A percentile compares a stretch with the other conserved stretches of the same genome.
phyloP scores from a whole-genome alignment of 1,140 invertebrate genomes.

The Solenopsis fugax region DNA sequence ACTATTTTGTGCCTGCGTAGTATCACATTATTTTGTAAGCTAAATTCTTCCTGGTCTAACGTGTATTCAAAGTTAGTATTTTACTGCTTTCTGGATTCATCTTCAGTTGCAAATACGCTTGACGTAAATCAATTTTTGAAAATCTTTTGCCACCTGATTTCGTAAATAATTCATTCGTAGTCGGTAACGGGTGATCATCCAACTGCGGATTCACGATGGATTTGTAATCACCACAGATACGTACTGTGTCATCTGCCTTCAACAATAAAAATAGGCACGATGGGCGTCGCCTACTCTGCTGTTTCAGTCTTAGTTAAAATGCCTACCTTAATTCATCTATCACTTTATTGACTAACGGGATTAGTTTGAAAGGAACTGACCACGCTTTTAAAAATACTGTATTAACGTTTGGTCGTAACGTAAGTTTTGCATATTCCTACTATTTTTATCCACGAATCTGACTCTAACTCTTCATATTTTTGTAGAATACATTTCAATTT shows the following conservation, averaged over 20 bases:
- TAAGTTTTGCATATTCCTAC: no score
- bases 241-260: not conserved
- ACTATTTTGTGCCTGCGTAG: no score
- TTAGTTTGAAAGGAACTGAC: no score
- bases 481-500: no score
- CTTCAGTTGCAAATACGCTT: slow-evolving; percentile 85
- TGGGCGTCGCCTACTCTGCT: slow-evolving; percentile 82
- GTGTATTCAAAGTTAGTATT: slow-evolving; percentile 81
- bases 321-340: slow-evolving; percentile 4
- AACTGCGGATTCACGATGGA: not conserved
- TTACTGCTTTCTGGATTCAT: slow-evolving; percentile 76
- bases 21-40: no score
- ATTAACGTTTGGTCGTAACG: no score
- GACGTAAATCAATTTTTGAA: slow-evolving; percentile 80
- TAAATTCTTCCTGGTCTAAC: no score
- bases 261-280: slow-evolving; percentile 82
- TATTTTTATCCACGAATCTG: no score
- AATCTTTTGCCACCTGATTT: not conserved
- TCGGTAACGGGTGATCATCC: not conserved
- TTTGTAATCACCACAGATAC: not conserved
- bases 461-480: no score
- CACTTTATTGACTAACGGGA: no score
- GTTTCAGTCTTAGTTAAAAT: slow-evolving; percentile 56
- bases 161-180: not conserved
- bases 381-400: no score